A percentile compares a stretch with the other conserved stretches of the same genome.
phyloP scores from a whole-genome alignment of 2,888 invertebrate species.

The Volucella zonaria region DNA sequence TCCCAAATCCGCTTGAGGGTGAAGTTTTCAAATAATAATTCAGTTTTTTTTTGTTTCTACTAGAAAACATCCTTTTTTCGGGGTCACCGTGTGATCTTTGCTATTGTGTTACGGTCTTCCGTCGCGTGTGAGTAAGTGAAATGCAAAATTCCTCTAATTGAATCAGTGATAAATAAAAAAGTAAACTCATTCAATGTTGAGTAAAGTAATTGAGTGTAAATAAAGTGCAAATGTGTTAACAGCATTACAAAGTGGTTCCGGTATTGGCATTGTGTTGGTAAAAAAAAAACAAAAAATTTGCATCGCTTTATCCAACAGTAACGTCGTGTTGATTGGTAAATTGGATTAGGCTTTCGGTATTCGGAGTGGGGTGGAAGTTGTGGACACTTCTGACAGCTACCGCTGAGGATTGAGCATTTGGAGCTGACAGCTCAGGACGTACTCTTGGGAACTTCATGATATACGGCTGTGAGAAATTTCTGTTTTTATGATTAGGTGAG shows the following conservation, averaged over 20 bases:
- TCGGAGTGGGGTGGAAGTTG: not conserved
- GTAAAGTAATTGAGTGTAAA: slow-evolving; percentile 65
- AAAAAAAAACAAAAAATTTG: slow-evolving; percentile 27
- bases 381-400: slow-evolving; percentile 4
- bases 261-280: slow-evolving; percentile 12
- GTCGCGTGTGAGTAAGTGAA: slow-evolving; percentile 6
- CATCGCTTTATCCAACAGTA: slow-evolving; percentile 13
- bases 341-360: slow-evolving; percentile 54
- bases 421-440: slow-evolving; percentile 18
- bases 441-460: slow-evolving; percentile 58
- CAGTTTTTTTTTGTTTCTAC: slow-evolving; percentile 9
- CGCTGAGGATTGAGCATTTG: slow-evolving; percentile 24
- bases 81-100: slow-evolving; percentile 11
- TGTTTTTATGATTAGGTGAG: slow-evolving; percentile 67
- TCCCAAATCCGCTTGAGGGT: not conserved
- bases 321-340: slow-evolving; percentile 36
- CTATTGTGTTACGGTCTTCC: slow-evolving; percentile 8
- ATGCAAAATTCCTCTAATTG: slow-evolving; percentile 42
- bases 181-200: slow-evolving; percentile 26
- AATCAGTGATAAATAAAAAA: slow-evolving; percentile 12
- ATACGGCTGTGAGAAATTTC: slow-evolving; percentile 53
- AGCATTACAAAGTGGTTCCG: slow-evolving; percentile 47
- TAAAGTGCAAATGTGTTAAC: slow-evolving; percentile 66
- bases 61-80: slow-evolving; percentile 1
- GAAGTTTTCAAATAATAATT: slow-evolving; percentile 34